phyloP scores from a whole-genome alignment of 35 echinoderm and acorn worm species.

The Heliocidaris erythrogramma region DNA sequence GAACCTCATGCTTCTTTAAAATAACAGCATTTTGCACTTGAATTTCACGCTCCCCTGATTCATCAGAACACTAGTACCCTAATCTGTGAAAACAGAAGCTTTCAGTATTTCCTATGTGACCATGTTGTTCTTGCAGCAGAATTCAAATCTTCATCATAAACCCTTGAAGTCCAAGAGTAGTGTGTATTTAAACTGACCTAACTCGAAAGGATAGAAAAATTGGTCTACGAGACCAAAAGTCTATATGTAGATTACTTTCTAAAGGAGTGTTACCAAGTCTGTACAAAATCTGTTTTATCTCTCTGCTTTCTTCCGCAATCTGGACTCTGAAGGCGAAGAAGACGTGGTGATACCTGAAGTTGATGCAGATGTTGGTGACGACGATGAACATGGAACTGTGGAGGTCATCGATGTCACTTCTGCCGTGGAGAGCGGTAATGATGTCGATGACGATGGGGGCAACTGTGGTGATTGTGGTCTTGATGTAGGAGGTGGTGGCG shows the following conservation, averaged over 20 bases:
- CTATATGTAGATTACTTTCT: neutral
- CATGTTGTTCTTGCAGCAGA: neutral
- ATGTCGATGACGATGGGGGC: neutral
- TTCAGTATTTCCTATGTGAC: neutral
- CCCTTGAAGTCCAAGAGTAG: neutral
- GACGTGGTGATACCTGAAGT: slow-evolving; percentile 12
- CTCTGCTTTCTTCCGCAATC: slow-evolving; percentile 37
- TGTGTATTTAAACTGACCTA: too few relatives aligned
- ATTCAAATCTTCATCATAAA: neutral
- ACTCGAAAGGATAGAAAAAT: neutral
- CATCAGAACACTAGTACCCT: neutral
- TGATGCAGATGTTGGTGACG: neutral
- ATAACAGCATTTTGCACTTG: too few relatives aligned
- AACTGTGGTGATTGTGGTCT: slow-evolving; percentile 11
- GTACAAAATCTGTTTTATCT: neutral
- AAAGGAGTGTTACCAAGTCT: neutral
- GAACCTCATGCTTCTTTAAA: too few relatives aligned
- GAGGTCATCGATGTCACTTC: neutral
- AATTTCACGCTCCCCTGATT: neutral
- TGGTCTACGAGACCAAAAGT: neutral
- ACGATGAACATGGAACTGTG: neutral
- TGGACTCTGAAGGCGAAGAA: neutral
- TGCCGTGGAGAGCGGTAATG: neutral
- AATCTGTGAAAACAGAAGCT: neutral
- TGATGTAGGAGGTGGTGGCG: neutral